Percentiles rank a stretch among this genome's conserved stretches.
These are phyloP conservation scores for Microtus montanus DNA, from an alignment of 2,113 vertebrate genomes.

Conservation along the genomic window DNA sequence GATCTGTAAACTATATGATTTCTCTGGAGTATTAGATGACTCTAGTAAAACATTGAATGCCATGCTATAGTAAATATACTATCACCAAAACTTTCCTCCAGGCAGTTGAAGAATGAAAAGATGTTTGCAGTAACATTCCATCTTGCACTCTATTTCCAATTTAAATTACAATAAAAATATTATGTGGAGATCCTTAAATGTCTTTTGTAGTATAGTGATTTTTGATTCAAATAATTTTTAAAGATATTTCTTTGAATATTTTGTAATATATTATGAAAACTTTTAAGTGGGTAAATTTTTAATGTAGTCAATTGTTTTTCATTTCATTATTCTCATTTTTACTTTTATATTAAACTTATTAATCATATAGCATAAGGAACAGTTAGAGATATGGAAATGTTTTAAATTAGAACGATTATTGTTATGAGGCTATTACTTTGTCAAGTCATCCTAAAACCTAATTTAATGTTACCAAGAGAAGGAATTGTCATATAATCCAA, in stretches of 20 bases:
- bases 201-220: neutral
- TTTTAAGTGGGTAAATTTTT: neutral
- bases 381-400: neutral
- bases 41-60: constrained; percentile 68
- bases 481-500: rapidly evolving
- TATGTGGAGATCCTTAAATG: neutral
- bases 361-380: neutral
- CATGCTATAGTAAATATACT: constrained; percentile 46
- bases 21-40: constrained; percentile 69
- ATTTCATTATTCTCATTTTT: neutral
- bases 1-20: constrained; percentile 75
- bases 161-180: neutral
- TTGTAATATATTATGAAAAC: neutral
- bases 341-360: neutral
- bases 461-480: neutral
- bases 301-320: neutral
- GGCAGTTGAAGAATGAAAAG: constrained; percentile 42
- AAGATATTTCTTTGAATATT: neutral
- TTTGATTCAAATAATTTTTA: neutral
- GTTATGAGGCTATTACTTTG: neutral
- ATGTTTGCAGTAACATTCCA: neutral
- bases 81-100: constrained; percentile 5
- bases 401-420: neutral
- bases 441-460: neutral
- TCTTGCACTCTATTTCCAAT: neutral